Evolutionary conservation across 2,888 invertebrate species (phyloP), one percentile per base, ranked within the genome.

Genomic region (Globia sparganii): DNA sequence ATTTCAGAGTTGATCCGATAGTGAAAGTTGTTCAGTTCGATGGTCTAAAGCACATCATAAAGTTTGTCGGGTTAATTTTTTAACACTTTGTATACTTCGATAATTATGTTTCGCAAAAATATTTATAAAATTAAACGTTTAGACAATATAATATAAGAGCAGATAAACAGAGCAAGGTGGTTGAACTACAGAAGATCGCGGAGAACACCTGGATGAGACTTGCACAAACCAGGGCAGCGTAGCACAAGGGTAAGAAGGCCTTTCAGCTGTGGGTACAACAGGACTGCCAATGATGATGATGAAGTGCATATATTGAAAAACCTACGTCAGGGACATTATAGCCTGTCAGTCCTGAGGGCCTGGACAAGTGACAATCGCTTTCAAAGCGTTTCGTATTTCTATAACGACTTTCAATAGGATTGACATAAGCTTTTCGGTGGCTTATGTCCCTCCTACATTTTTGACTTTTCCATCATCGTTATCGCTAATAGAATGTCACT

Each of bases 21-120:
- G n/a, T n/a, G n/a, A n/a, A n/a, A n/a, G n/a, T n/a, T n/a, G n/a
- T n/a, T n/a, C n/a, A n/a, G n/a, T n/a, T n/a, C n/a, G n/a, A n/a
- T n/a, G n/a, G n/a, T n/a, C n/a, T n/a, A n/a, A n/a, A n/a, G n/a
- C n/a, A n/a, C n/a, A n/a, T n/a, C n/a, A n/a, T n/a, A n/a, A n/a
- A n/a, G n/a, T n/a, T n/a, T n/a, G n/a, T n/a, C n/a, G n/a, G n/a
- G n/a, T n/a, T n/a, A n/a, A n/a, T n/a, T n/a, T n/a, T n/a, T n/a
- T n/a, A n/a, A n/a, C n/a, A n/a, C n/a, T n/a, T n/a, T 34, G 28
- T 40, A 64, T 43, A 21, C 21, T 31, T 37, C 34, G 49, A 77
- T 43, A n/a, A n/a, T n/a, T n/a, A 62, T 0, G 31, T 78, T 53
- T 62, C 77, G 25, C 53, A 53, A 78, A 68, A 34, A 43, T 37